Base-by-base conservation (phyloP, 2,888 invertebrate species). In the Hyalella azteca region DNA sequence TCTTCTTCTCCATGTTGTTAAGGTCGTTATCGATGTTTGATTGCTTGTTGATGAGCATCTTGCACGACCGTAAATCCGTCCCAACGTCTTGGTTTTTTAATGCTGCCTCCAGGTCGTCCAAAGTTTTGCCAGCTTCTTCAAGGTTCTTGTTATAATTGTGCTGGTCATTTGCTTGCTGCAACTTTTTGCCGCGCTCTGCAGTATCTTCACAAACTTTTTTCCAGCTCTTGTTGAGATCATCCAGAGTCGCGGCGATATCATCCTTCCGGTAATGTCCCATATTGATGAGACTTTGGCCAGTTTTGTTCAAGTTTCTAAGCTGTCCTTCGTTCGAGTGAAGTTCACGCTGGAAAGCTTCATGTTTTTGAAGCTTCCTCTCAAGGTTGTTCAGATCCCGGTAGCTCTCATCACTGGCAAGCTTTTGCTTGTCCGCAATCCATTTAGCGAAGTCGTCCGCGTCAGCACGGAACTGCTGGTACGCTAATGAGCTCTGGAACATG, bases 321-420 rank as follows among this genome's bases (percentile, higher is more conserved):
- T 97, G 94, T 19, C 95, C 96, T 88, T 98, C 96, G 87, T 98
- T 98, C 0, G 98, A 96, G 75, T 95, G 91, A 29, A 99, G 89
- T 87, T 99, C 98, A 0, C 97, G 90, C 87, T 98, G 97, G 87
- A 98, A 98, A 0, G 98, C 97, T 88, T 97, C 95, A 87, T 99
- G 98, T 87, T 97, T 97, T 88, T 97, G 96, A 0, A 97, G 89
- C 87, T 97, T 97, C 0, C 96, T 91, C 85, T 96, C 95, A 84
- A 96, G 88, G 88, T 98, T 97, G 54, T 91, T 93, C 26, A 97
- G 89, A 87, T 90, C 89, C 78, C 88, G 85, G 86, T 89, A 89
- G 0, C 89, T 89, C 82, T 90, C 89, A 84, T 90, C 90, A 26
- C 87, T 87, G 1, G 89, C 89, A 39, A 89, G 87, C 85, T 89